Conservation (phyloP, 2,113 vertebrate species). For the Campylomormyrus tamandua region DNA sequence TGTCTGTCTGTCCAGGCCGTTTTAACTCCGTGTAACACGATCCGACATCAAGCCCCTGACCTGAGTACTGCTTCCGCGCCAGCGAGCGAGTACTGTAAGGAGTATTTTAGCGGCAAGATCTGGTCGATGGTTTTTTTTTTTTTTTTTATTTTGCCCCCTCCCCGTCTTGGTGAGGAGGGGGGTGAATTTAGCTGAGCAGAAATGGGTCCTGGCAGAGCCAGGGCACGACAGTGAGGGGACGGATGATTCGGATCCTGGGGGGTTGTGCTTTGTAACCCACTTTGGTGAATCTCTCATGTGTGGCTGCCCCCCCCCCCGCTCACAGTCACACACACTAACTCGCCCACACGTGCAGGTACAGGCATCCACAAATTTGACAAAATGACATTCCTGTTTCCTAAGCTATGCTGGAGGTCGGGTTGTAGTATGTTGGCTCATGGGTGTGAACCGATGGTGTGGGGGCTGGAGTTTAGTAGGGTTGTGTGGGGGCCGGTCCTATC, state of each 20-base stretch:
- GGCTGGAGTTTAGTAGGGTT: background rate
- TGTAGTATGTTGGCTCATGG: background rate
- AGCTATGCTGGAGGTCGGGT: background rate
- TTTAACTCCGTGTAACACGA: background rate
- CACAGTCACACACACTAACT: background rate
- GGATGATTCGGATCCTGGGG: background rate
- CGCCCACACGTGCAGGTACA: background rate
- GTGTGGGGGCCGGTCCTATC: background rate
- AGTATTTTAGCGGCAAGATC: background rate
- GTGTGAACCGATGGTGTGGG: background rate
- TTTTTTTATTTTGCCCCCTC: background rate
- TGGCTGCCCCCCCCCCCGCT: background rate
- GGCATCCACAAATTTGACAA: background rate
- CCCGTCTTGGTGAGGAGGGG: background rate
- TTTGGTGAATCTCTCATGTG: constrained; percentile 39
- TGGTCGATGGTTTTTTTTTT: background rate
- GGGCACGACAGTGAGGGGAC: background rate
- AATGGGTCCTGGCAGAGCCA: constrained; percentile 6
- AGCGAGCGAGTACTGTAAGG: constrained; percentile 1
- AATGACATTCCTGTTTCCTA: background rate
- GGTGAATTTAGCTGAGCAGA: background rate
- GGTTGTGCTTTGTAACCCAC: constrained; percentile 41
- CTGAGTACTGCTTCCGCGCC: background rate
- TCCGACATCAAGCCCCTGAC: background rate
- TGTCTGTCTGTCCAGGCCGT: background rate